Percentiles rank a stretch among this genome's conserved stretches.
These are phyloP conservation scores for Phragmatobia fuliginosa DNA, from an alignment of 2,888 invertebrate genomes.

Conservation along the genomic window DNA sequence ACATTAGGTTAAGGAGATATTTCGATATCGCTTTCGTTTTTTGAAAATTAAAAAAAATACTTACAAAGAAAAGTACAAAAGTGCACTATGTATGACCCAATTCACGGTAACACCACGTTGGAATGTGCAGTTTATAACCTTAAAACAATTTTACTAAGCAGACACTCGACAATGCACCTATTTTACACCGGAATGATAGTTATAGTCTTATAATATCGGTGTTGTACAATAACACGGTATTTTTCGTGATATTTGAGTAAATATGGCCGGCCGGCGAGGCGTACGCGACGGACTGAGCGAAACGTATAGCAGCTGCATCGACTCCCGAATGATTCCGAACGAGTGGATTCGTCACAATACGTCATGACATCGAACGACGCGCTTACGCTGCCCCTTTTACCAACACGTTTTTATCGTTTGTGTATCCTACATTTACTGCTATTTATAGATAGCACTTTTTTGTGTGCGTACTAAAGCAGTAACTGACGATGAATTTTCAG, in stretches of 20 bases:
- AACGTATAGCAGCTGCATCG: conserved; percentile 59
- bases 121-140: conserved; percentile 57
- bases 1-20: background rate
- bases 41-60: conserved; percentile 36
- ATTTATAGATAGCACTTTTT: conserved; percentile 23
- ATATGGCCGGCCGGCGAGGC: conserved; percentile 69
- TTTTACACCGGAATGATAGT: conserved; percentile 31
- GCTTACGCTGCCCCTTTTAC: conserved; percentile 64
- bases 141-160: conserved; percentile 47
- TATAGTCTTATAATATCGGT: conserved; percentile 23
- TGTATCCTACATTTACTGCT: conserved; percentile 29
- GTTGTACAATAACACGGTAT: conserved; percentile 38
- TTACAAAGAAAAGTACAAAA: conserved; percentile 49
- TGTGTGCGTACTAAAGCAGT: conserved; percentile 19
- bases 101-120: conserved; percentile 60
- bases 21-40: background rate
- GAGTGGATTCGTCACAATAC: conserved; percentile 61
- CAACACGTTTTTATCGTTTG: conserved; percentile 25
- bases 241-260: conserved; percentile 44
- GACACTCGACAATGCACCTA: conserved; percentile 41
- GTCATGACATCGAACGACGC: conserved; percentile 73
- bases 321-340: conserved; percentile 47
- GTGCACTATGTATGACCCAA: conserved; percentile 63
- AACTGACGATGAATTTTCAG: conserved; percentile 24
- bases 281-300: conserved; percentile 58